A percentile compares a stretch with the other conserved stretches of the same genome.
These are phyloP conservation scores for Eueides isabella DNA, from an alignment of 1,140 invertebrate species.

Conservation along the genomic window DNA sequence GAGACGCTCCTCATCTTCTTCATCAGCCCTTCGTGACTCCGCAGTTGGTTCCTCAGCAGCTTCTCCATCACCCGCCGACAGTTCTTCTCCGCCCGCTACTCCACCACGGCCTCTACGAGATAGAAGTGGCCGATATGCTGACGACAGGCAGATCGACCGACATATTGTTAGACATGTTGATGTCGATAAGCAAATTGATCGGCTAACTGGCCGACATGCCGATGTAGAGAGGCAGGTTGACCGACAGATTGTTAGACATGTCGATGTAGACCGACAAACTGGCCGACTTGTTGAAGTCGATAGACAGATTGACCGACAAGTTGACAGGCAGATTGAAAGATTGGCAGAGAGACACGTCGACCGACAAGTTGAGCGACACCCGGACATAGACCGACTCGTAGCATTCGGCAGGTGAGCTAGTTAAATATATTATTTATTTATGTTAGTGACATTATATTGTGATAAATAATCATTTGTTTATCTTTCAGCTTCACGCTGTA, in stretches of 20 bases:
- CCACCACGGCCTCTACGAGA: conserved; percentile 48
- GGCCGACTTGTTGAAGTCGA: not conserved
- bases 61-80: conserved; percentile 48
- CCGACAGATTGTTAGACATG: not conserved
- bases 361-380: conserved; percentile 18
- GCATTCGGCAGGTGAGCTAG: conserved; percentile 68
- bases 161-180: not conserved
- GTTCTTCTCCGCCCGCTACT: conserved; percentile 56
- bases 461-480: too few species aligned
- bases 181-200: not conserved
- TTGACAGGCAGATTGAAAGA: not conserved
- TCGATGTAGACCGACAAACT: not conserved
- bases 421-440: not conserved
- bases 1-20: conserved; percentile 60
- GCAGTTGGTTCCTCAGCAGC: conserved; percentile 63
- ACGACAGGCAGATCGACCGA: not conserved
- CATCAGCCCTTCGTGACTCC: conserved; percentile 65
- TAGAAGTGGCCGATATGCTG: conserved; percentile 23
- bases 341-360: not conserved
- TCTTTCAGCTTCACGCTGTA: too few species aligned
- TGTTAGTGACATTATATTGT: too few species aligned
- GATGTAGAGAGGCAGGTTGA: not conserved
- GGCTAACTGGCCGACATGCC: not conserved
- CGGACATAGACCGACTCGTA: conserved; percentile 63
- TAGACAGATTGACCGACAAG: conserved; percentile 2